Percentiles rank a stretch among this genome's conserved stretches.
phyloP scores from a whole-genome alignment of 2,888 invertebrate species.

The Synanthedon formicaeformis region DNA sequence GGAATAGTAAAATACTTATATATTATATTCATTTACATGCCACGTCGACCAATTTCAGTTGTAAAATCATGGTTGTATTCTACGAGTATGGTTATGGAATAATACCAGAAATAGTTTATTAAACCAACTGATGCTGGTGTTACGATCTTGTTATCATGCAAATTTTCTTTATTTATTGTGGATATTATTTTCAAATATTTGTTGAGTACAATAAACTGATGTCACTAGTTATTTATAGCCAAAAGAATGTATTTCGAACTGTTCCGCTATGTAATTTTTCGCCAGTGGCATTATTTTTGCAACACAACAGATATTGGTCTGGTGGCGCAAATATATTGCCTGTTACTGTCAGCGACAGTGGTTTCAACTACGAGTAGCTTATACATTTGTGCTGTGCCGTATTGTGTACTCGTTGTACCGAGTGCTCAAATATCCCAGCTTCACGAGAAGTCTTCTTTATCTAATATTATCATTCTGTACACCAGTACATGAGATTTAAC shows the following conservation, averaged over 20 bases:
- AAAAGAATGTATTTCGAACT: neutral
- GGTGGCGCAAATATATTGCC: conserved; percentile 54
- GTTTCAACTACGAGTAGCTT: conserved; percentile 46
- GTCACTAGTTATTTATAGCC: neutral
- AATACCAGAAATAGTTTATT: no score
- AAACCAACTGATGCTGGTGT: no score
- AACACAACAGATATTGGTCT: conserved; percentile 52
- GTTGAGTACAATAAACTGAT: neutral
- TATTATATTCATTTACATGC: no score
- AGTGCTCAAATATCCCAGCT: conserved; percentile 19
- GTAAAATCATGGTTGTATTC: no score
- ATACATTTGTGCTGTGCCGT: conserved; percentile 35
- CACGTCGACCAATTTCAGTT: no score
- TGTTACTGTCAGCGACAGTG: conserved; percentile 55
- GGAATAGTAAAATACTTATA: no score
- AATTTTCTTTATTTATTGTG: no score
- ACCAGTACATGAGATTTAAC: no score
- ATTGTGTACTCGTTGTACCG: conserved; percentile 11
- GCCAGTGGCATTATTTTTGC: conserved; percentile 40
- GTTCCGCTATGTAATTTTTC: conserved; percentile 16
- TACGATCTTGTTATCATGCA: no score
- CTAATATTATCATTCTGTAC: no score
- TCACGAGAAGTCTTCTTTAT: neutral
- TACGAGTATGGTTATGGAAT: no score
- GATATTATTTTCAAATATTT: neutral